Evolutionary conservation across 2,113 vertebrate genomes (phyloP).

Genomic region (Ahaetulla prasina): DNA sequence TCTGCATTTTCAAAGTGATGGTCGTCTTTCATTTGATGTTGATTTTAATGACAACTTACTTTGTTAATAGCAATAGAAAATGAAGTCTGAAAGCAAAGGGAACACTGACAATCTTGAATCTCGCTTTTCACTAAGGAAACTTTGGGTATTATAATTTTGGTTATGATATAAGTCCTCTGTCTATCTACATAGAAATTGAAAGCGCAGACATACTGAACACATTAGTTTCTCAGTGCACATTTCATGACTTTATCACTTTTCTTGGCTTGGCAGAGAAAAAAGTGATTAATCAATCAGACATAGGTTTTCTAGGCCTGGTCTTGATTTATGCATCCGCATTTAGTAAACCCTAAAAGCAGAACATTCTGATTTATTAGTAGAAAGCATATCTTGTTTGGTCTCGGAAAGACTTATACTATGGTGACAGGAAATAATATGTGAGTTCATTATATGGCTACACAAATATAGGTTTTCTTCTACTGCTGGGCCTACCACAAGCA

Average conservation of each 20-base stretch:
- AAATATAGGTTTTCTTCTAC: constrained; percentile 52
- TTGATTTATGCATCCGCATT: constrained; percentile 45
- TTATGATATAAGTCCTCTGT: constrained; percentile 28
- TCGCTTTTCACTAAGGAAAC: constrained; percentile 32
- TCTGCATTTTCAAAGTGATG: background rate
- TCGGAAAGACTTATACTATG: constrained; percentile 37
- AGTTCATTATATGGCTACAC: constrained; percentile 49
- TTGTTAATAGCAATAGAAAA: constrained; percentile 30
- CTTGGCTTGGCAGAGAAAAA: constrained; percentile 46
- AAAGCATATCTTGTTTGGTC: constrained; percentile 52
- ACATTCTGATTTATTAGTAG: constrained; percentile 54
- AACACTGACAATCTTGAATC: constrained; percentile 26
- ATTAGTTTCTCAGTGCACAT: constrained; percentile 40
- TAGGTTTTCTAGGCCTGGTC: constrained; percentile 24
- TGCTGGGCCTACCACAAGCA: constrained; percentile 45
- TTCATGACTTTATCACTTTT: constrained; percentile 54
- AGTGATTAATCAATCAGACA: constrained; percentile 49
- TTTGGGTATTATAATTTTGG: constrained; percentile 43
- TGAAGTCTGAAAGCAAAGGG: constrained; percentile 54
- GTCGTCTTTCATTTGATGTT: background rate
- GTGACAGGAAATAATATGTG: constrained; percentile 45
- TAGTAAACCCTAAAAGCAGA: constrained; percentile 27
- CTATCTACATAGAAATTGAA: constrained; percentile 52
- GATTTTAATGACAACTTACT: background rate
- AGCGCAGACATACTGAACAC: constrained; percentile 52